A percentile compares a stretch with the other conserved stretches of the same genome.
Evolutionary conservation across 1,140 invertebrate genomes (phyloP).

Genomic region (Lerema accius): DNA sequence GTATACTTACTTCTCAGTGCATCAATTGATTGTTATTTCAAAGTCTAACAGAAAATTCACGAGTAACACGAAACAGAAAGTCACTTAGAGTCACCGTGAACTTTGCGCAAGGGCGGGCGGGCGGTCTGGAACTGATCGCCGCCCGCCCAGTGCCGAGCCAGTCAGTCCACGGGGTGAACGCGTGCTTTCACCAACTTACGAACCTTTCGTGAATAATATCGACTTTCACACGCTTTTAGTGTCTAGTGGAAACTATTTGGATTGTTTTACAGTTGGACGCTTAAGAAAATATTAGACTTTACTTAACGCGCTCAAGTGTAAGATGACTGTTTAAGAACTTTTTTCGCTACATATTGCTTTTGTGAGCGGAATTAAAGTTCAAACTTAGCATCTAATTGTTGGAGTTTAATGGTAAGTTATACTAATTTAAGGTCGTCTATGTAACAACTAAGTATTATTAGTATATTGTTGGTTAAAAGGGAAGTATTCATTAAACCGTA

Average conservation of each 20-base stretch:
- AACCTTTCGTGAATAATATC: constrained; percentile 5
- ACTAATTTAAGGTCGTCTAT: too few species aligned
- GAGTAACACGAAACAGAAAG: constrained; percentile 48
- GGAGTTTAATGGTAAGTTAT: too few species aligned
- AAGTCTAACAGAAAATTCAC: constrained; percentile 9
- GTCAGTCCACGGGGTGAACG: constrained; percentile 58
- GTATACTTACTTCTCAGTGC: too few species aligned
- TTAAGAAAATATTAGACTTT: background rate
- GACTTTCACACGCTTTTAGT: constrained; percentile 8
- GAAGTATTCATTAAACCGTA: too few species aligned
- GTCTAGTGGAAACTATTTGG: constrained; percentile 1
- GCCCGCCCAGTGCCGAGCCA: constrained; percentile 70
- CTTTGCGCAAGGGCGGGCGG: constrained; percentile 72
- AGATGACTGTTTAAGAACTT: too few species aligned
- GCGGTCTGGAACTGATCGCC: constrained; percentile 29
- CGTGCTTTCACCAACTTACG: constrained; percentile 22
- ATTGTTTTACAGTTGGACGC: background rate
- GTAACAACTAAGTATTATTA: too few species aligned
- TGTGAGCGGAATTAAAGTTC: too few species aligned
- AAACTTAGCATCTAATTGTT: too few species aligned
- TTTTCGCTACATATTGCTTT: too few species aligned
- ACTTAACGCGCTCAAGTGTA: background rate
- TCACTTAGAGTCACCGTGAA: constrained; percentile 66
- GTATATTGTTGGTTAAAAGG: too few species aligned
- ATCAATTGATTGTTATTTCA: constrained; percentile 21